A percentile compares a stretch with the other conserved stretches of the same genome.
Conservation (phyloP, 2,113 vertebrate species). For the Malurus alboscapulatus region DNA sequence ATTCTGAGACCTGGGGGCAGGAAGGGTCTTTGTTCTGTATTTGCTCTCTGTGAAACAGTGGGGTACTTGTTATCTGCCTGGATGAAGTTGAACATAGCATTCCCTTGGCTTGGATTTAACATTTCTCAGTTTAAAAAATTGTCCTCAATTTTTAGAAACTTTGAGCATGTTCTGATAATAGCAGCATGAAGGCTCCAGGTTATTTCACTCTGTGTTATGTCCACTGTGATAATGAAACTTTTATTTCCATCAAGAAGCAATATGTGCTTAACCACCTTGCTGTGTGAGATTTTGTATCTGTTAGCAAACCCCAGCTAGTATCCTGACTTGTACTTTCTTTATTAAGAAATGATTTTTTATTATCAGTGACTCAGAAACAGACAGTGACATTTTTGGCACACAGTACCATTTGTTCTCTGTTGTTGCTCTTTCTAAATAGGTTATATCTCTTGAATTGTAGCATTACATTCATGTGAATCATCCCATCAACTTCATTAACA, state of each 20-base stretch:
- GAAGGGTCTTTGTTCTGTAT: slow-evolving; percentile 17
- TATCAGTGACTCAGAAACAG: slow-evolving; percentile 33
- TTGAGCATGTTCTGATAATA: background rate
- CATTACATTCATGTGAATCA: slow-evolving; percentile 12
- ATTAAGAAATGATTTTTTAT: slow-evolving; percentile 29
- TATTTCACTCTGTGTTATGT: background rate
- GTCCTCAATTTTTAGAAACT: slow-evolving; percentile 54
- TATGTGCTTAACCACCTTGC: background rate
- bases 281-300: background rate
- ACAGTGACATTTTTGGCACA: slow-evolving; percentile 13
- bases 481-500: background rate
- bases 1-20: slow-evolving; percentile 31
- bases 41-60: slow-evolving; percentile 36
- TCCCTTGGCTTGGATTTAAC: slow-evolving; percentile 42
- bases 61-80: slow-evolving; percentile 45
- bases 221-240: slow-evolving; percentile 37
- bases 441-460: slow-evolving; percentile 6
- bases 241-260: slow-evolving; percentile 12
- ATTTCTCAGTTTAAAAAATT: slow-evolving; percentile 46
- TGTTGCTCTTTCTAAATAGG: background rate
- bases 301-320: background rate
- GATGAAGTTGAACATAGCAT: slow-evolving; percentile 34
- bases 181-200: slow-evolving; percentile 24
- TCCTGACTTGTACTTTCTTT: background rate
- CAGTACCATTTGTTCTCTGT: background rate